Evolutionary conservation across 2,113 vertebrate species (phyloP).

Genomic region (Apodemus sylvaticus): DNA sequence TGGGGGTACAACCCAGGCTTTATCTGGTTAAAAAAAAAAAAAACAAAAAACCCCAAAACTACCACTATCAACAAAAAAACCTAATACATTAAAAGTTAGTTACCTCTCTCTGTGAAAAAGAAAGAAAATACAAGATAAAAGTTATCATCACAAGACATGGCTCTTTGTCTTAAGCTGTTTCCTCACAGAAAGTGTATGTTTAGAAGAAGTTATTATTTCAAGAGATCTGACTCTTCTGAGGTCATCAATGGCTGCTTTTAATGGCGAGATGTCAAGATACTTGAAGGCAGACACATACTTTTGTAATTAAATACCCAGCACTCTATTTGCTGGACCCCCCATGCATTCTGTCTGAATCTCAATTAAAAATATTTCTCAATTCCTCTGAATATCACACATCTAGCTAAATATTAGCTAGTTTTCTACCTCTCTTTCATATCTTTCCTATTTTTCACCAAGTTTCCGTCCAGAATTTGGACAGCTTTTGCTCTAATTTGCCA

Average conservation of each 20-base stretch:
- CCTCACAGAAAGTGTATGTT: slow-evolving; percentile 21
- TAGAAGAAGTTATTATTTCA: neutral
- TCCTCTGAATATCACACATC: neutral
- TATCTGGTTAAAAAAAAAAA: neutral
- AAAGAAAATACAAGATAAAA: neutral
- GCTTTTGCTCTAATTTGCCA: neutral
- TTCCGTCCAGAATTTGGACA: neutral
- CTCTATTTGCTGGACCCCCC: neutral
- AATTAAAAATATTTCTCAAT: neutral
- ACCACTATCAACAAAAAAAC: neutral
- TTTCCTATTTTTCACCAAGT: slow-evolving; percentile 1
- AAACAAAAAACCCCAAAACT: neutral
- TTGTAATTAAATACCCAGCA: neutral
- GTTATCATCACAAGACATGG: neutral
- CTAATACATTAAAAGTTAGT: neutral
- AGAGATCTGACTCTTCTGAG: neutral
- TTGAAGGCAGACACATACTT: slow-evolving; percentile 29
- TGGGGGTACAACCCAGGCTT: neutral
- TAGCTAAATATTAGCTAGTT: neutral
- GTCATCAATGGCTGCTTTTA: slow-evolving; percentile 8
- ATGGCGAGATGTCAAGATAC: neutral
- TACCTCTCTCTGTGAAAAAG: no score
- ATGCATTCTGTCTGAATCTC: neutral
- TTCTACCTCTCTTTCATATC: neutral
- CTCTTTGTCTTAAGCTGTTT: neutral